Evolutionary conservation across 1,140 invertebrate species (phyloP).

Genomic region (Drosophila nannoptera): DNA sequence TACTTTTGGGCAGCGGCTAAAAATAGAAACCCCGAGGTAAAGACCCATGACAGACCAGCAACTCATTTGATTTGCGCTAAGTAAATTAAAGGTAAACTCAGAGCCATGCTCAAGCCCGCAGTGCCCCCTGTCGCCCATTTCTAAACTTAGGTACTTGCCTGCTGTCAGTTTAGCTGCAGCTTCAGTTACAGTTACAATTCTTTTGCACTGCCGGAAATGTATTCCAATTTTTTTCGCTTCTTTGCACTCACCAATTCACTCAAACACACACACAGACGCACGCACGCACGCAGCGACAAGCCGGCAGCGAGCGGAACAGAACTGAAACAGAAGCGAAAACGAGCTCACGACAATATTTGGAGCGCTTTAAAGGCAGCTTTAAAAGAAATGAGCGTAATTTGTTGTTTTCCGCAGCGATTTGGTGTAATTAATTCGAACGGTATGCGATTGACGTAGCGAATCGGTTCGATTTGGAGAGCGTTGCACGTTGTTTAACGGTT

Average conservation of each 20-base stretch:
- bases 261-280: slow-evolving; percentile 29
- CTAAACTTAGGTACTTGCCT: slow-evolving; percentile 25
- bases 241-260: slow-evolving; percentile 21
- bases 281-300: slow-evolving; percentile 20
- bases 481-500: background rate
- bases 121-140: background rate
- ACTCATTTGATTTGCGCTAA: slow-evolving; percentile 7
- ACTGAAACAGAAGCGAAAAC: slow-evolving; percentile 54
- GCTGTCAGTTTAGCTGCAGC: slow-evolving; percentile 21
- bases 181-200: slow-evolving; percentile 23
- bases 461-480: background rate
- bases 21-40: no score
- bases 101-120: background rate
- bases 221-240: slow-evolving; percentile 56
- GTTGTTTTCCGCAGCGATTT: slow-evolving; percentile 3
- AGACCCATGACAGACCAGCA: background rate
- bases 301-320: slow-evolving; percentile 10
- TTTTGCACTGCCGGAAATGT: slow-evolving; percentile 58
- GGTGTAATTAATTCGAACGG: no score
- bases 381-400: slow-evolving; percentile 26
- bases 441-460: background rate
- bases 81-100: slow-evolving; percentile 12
- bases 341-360: slow-evolving; percentile 58
- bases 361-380: slow-evolving; percentile 51
- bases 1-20: slow-evolving; percentile 11